Evolutionary conservation across 2,888 invertebrate genomes (phyloP), one percentile per base, ranked within the genome.

Genomic region (Euphydryas editha): DNA sequence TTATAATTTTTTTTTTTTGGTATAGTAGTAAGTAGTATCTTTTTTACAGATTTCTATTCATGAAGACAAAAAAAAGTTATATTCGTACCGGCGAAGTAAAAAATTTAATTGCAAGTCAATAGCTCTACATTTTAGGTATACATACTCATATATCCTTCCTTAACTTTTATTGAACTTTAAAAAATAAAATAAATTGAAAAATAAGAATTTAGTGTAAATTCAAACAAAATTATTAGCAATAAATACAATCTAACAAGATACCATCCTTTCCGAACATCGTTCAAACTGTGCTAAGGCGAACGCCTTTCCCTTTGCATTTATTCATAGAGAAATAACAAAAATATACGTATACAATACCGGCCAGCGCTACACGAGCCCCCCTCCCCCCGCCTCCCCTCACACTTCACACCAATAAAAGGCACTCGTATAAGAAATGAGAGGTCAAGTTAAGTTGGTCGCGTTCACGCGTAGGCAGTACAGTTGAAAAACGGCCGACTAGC

Each of bases 241-340:
- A 78, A 77, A 78, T 76, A 78, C 76, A 80, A 80, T 80, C 77
- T 78, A 63, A 70, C 67, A 65, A 80, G 79, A 82, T 81, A 81
- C 77, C 83, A 84, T 83, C 83, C 82, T 82, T 79, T 78, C 75
- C 81, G 79, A 81, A 80, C 83, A 82, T 82, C 85, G 79, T 77
- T 80, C 85, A 80, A 91, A 90, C 85, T 92, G 88, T 92, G 92
- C 86, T 91, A 91, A 92, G 91, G 92, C 86, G 82, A 92, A 87
- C 92, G 85, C 91, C 92, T 92, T 92, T 91, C 92, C 87, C 90
- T 92, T 89, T 84, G 84, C 86, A 88, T 88, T 90, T 91, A 91
- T 92, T 90, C 90, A 91, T 90, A 91, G 90, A 88, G 90, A 90
- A 91, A 91, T 91, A 92, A 88, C 91, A 92, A 92, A 92, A 92